Conservation (phyloP, 2,888 invertebrate species). For the Coenonympha arcania region DNA sequence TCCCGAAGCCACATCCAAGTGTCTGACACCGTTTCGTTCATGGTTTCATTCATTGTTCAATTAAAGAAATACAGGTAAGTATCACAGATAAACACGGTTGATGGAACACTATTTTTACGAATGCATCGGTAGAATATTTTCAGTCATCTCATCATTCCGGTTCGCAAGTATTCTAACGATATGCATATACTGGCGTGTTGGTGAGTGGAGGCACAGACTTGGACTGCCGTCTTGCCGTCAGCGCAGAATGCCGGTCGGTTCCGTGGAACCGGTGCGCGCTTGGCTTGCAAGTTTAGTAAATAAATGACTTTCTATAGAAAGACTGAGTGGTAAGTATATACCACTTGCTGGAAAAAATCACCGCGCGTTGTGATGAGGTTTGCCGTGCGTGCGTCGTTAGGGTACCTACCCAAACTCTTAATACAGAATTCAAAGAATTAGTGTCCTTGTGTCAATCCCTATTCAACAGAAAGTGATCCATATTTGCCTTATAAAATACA, state of each 20-base stretch:
- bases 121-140: slow-evolving; percentile 11
- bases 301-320: slow-evolving; percentile 59
- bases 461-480: too few species aligned
- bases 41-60: slow-evolving; percentile 25
- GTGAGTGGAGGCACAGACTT: slow-evolving; percentile 24
- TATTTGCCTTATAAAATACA: too few species aligned
- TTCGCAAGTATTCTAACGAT: slow-evolving; percentile 21
- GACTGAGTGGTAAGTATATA: too few species aligned
- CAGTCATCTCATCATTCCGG: slow-evolving; percentile 19
- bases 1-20: slow-evolving; percentile 63
- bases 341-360: slow-evolving; percentile 42
- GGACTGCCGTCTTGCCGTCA: too few species aligned
- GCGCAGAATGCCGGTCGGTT: too few species aligned
- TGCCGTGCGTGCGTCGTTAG: not conserved
- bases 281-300: slow-evolving; percentile 34
- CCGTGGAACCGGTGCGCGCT: slow-evolving; percentile 40
- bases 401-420: too few species aligned
- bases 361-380: slow-evolving; percentile 46
- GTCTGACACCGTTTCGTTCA: slow-evolving; percentile 53
- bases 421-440: not conserved
- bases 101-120: slow-evolving; percentile 2
- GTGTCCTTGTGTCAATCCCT: too few species aligned
- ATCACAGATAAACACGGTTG: slow-evolving; percentile 8
- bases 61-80: not conserved
- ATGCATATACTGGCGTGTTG: slow-evolving; percentile 23